Evolutionary conservation across 2,113 vertebrate species (phyloP), one percentile per base, ranked within the genome.

Genomic region (Capreolus pygargus): DNA sequence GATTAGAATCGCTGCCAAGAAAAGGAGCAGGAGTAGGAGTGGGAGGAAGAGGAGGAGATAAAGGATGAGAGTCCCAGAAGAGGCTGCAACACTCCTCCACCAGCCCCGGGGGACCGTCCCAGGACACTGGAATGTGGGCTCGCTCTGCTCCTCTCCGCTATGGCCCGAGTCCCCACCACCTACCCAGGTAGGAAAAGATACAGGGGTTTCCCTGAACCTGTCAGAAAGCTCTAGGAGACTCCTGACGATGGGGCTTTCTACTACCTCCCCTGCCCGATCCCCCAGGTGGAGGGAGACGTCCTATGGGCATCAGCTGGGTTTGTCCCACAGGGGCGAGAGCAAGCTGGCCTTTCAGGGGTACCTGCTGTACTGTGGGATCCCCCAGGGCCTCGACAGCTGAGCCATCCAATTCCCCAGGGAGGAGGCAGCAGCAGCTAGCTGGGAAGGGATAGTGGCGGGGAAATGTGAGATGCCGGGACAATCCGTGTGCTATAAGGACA

Each of bases 391-490:
- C 82, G 50, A 78, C 61, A 92, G 74, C 94, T 76, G 87, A 94
- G 85, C 43, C 91, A 85, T 27, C 60, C 52, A 86, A 60, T 84
- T 87, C 91, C 83, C 91, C 45, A 54, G 93, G 88, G 94, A 94
- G n/a, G 28, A 39, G 13, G 28, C 5, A 76, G 94, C 95, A 95
- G 97, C 93, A 94, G 91, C 57, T 74, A 83, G 25, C 23, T 79
- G 81, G 58, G 86, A 91, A 96, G 33, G 64, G 36, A 74, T 86
- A 39, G 52, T 54, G 60, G 76, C 57, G 79, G 88, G 90, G 98
- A 98, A 97, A 98, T 47, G 54, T 45, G 89, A 98, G 97, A 95
- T 91, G 86, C 94, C 70, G 83, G 54, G 81, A 82, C 50, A 55
- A 91, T 95, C 85, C 50, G 67, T 86, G 85, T n/a, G 45, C 90